Evolutionary conservation across 2,888 invertebrate genomes (phyloP).

Genomic region (Acanthosepion esculentum): DNA sequence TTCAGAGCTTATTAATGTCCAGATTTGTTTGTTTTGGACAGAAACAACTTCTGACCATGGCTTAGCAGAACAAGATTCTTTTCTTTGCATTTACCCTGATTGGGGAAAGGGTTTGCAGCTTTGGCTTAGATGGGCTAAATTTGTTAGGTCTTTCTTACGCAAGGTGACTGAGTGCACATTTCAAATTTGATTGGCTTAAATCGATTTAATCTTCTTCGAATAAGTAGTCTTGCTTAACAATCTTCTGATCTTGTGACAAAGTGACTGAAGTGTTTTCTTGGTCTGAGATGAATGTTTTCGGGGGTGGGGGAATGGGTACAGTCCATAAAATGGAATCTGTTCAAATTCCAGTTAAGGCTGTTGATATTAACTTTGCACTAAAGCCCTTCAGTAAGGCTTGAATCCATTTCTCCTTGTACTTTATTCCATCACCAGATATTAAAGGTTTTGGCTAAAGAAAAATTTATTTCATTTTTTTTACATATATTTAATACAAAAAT

Average conservation of each 20-base stretch:
- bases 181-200: constrained; percentile 1
- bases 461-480: too few relatives aligned
- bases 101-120: neutral
- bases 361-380: too few relatives aligned
- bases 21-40: neutral
- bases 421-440: too few relatives aligned
- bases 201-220: neutral
- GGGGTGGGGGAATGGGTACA: neutral
- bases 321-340: neutral
- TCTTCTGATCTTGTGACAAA: neutral
- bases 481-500: too few relatives aligned
- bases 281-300: neutral
- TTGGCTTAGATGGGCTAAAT: neutral
- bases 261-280: neutral
- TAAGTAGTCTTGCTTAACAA: neutral
- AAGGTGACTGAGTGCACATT: constrained; percentile 22
- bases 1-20: neutral
- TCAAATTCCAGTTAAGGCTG: neutral
- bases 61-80: neutral
- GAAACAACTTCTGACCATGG: neutral
- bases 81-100: neutral
- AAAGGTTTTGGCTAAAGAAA: too few relatives aligned
- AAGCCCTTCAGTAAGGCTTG: too few relatives aligned
- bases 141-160: neutral
- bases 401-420: too few relatives aligned